Base-by-base conservation (phyloP, 2,888 invertebrate genomes). In the Trilocha varians region DNA sequence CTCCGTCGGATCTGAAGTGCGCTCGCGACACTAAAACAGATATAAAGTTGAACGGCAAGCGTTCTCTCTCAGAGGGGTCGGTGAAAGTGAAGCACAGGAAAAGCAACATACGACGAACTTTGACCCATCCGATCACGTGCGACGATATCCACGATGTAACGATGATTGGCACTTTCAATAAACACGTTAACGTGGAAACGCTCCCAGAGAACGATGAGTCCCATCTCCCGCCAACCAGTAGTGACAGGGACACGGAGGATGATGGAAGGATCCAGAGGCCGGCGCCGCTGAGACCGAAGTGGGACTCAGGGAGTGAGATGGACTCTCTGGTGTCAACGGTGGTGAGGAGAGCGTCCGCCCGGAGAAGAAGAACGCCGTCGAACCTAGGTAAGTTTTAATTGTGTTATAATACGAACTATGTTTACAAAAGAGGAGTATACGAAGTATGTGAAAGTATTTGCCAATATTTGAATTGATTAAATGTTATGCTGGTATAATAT, bases 281-380 rank as follows among this genome's bases (percentile, higher is more conserved):
- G 14, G 60, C 65, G 16, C 65, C 67, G 18, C 62, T 63, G 34
- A 66, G 83, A 52, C 66, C 84, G 8, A 59, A 85, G 13, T 85
- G 85, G 78, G 87, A 87, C 47, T 84, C 87, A 1, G 85, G 85
- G 1, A 86, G 82, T 52, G 88, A 87, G 49, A 80, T 87, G 75
- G 90, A 90, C 60, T 88, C 89, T 8, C 64, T 89, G 38, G 89
- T 89, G 50, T 89, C 90, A 5, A 88, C 88, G 2, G 88, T 90
- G 8, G 91, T 91, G 57, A 82, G 87, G 52, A 89, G 90, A 69
- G 90, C 91, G 43, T 88, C 90, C 45, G 88, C 91, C 25, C 84
- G 89, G 58, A 83, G 89, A 60, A 77, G 90, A 52, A 72, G 88
- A 62, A 78, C 75, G 75, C 74, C 84, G 42, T 73, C 77, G 53